These are phyloP conservation scores for Drosophila pseudoobscura DNA, from an alignment of 1,140 invertebrate species.

Conservation along the genomic window DNA sequence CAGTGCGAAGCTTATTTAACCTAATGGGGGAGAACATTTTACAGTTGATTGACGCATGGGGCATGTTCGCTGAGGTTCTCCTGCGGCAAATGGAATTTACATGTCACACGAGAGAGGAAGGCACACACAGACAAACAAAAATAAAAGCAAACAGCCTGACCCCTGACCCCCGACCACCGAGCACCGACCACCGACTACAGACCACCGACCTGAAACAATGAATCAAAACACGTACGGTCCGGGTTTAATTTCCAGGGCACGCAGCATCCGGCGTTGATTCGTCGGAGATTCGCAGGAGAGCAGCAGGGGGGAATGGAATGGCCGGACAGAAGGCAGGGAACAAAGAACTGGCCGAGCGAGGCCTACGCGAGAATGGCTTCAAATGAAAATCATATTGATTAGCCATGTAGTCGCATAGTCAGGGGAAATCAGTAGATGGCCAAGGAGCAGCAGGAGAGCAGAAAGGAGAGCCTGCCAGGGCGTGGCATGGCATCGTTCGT, in stretches of 20 bases:
- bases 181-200: too few relatives aligned
- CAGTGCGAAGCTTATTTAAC: constrained; percentile 52
- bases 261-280: constrained; percentile 77
- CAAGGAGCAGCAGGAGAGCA: background rate
- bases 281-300: constrained; percentile 25
- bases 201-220: constrained; percentile 30
- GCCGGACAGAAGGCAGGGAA: constrained; percentile 1
- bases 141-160: background rate
- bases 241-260: constrained; percentile 70
- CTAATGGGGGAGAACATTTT: constrained; percentile 34
- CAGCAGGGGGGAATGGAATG: background rate
- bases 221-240: constrained; percentile 54
- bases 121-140: constrained; percentile 17
- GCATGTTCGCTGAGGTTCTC: constrained; percentile 5
- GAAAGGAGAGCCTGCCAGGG: constrained; percentile 12
- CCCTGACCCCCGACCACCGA: too few relatives aligned
- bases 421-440: constrained; percentile 65
- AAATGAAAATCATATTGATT: constrained; percentile 75
- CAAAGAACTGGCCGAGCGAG: constrained; percentile 6
- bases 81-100: constrained; percentile 53
- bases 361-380: constrained; percentile 21
- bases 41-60: constrained; percentile 59
- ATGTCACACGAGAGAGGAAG: constrained; percentile 28
- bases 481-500: constrained; percentile 27
- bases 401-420: constrained; percentile 48